Evolutionary conservation across 2,797 vertebrate genomes (phyloP).

Genomic region (Pristis pectinata): DNA sequence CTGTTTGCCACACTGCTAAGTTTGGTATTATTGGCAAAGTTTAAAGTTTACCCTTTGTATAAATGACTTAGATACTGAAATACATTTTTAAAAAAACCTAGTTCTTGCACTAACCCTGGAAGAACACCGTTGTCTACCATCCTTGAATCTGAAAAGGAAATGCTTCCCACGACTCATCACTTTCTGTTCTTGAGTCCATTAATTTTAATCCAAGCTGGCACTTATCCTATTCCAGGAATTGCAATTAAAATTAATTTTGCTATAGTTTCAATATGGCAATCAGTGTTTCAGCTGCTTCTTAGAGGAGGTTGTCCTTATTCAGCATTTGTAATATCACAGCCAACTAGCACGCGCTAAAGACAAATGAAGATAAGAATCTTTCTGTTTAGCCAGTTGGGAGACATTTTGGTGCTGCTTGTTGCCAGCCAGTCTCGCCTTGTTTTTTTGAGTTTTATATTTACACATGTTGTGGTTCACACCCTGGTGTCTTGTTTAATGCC

Average conservation of each 20-base stretch:
- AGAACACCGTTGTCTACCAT: too few species aligned
- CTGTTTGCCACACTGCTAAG: too few species aligned
- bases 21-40: too few species aligned
- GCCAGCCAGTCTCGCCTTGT: slow-evolving; percentile 37
- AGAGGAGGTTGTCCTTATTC: not conserved
- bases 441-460: slow-evolving; percentile 35
- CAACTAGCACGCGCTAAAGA: not conserved
- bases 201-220: not conserved
- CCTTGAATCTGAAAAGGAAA: too few species aligned
- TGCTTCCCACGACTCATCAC: too few species aligned
- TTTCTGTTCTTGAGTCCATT: not conserved
- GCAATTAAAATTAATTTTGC: not conserved
- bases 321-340: slow-evolving; percentile 35
- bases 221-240: not conserved
- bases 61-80: too few species aligned
- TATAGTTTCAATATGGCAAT: not conserved
- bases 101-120: too few species aligned
- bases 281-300: not conserved
- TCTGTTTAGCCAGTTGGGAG: slow-evolving; percentile 20
- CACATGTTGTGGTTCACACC: slow-evolving; percentile 32
- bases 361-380: slow-evolving; percentile 25
- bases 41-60: too few species aligned
- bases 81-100: too few species aligned
- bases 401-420: slow-evolving; percentile 29
- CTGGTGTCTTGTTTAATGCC: slow-evolving; percentile 33